Base-by-base conservation (phyloP, 2,888 invertebrate genomes). In the Kryphioiulus occultus region DNA sequence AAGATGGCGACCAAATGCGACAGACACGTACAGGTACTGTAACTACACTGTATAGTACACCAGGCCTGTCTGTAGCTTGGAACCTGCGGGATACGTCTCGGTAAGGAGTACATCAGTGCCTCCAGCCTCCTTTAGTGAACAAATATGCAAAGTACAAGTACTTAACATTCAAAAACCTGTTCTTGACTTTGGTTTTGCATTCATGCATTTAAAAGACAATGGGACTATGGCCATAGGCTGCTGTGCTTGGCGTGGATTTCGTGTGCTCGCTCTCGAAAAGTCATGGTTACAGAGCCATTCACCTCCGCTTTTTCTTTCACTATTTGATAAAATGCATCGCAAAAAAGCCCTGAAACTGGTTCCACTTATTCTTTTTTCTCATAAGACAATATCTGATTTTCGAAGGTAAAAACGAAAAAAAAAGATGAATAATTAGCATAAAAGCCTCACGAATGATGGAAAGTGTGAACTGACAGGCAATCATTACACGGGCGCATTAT, bases 131-230 rank as follows among this genome's bases (percentile, higher is more conserved):
- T n/a, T 19, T 19, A 53, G 19, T 53, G 53, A 17, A 53, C 53
- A 53, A 53, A 53, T 53, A 53, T 53, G 53, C 53, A 53, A 53
- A 53, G 53, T 4, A 53, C 53, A 53, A 53, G 53, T 19, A 53
- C 53, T 53, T 53, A 53, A 53, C 53, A 53, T 53, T 53, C 53
- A 53, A 53, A 53, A 53, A 53, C 53, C 53, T 53, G 53, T 53
- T 53, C 47, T 53, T 53, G 53, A 53, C 53, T 53, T 53, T 53
- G 53, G 53, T 53, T 53, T 53, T 53, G 53, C 53, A 53, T 53
- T 53, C 53, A 53, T 53, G 53, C 53, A 53, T 53, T 53, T 53
- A 53, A 53, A 53, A 53, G 53, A 53, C 53, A 53, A 53, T 53
- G 19, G 47, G 19, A 17, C 0, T 53, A 19, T 53, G 53, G 53